Evolutionary conservation across 2,113 vertebrate species (phyloP).

Genomic region (Pelobates fuscus): DNA sequence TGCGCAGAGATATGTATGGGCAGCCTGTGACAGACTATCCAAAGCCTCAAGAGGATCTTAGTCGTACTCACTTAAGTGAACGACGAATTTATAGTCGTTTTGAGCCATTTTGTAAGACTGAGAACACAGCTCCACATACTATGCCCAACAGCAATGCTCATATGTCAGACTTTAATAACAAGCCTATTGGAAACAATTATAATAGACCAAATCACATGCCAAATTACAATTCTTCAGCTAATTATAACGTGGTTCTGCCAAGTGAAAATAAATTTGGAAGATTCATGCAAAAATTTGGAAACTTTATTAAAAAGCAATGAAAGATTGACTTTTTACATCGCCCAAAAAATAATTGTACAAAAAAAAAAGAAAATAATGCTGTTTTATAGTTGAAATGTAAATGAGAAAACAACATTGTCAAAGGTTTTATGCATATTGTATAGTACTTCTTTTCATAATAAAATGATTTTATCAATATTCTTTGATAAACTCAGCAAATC

Average conservation of each 20-base stretch:
- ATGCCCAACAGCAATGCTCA: constrained; percentile 53
- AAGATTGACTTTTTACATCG: not conserved
- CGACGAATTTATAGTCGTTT: constrained; percentile 81
- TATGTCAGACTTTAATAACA: constrained; percentile 67
- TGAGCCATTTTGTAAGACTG: constrained; percentile 79
- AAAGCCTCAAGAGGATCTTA: constrained; percentile 58
- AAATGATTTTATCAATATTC: not conserved
- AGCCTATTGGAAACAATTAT: constrained; percentile 59
- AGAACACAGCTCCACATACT: constrained; percentile 63
- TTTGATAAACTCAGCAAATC: no score
- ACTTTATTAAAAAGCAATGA: constrained; percentile 84
- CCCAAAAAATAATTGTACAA: not conserved
- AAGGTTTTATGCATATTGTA: not conserved
- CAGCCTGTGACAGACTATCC: constrained; percentile 45
- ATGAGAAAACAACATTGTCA: not conserved
- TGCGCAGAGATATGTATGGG: constrained; percentile 49
- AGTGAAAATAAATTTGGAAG: constrained; percentile 87
- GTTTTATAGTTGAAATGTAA: not conserved
- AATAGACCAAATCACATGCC: constrained; percentile 62
- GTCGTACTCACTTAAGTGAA: constrained; percentile 64
- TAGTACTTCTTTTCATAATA: not conserved
- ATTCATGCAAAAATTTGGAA: constrained; percentile 87
- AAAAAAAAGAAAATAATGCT: not conserved
- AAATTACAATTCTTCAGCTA: constrained; percentile 61
- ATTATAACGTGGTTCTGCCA: constrained; percentile 61